Evolutionary conservation across 1,140 invertebrate genomes (phyloP).

Genomic region (Caerostris darwini): DNA sequence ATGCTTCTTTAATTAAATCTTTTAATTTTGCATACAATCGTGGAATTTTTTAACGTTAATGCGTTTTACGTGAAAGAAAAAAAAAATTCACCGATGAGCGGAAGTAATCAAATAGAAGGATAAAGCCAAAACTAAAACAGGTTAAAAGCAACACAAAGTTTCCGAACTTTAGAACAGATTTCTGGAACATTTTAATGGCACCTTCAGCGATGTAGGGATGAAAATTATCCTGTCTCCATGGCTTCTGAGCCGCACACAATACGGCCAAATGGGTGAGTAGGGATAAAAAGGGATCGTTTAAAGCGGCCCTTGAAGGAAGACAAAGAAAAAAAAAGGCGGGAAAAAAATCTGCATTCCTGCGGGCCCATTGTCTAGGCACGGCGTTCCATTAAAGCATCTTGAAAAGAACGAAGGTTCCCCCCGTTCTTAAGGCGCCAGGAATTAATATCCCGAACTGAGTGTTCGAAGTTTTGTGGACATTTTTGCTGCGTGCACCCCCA

Average conservation of each 20-base stretch:
- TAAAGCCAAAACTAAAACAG: background rate
- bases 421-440: slow-evolving; percentile 52
- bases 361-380: slow-evolving; percentile 73
- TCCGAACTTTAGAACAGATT: slow-evolving; percentile 11
- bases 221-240: slow-evolving; percentile 30
- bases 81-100: no score
- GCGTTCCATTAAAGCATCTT: slow-evolving; percentile 70
- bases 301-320: background rate
- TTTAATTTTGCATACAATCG: no score
- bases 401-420: background rate
- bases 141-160: background rate
- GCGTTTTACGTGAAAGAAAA: no score
- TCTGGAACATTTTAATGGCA: slow-evolving; percentile 14
- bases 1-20: no score
- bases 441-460: slow-evolving; percentile 69
- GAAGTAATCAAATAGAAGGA: no score
- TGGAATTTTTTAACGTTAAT: no score
- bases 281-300: background rate
- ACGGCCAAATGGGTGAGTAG: background rate
- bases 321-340: slow-evolving; percentile 29
- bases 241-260: background rate
- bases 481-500: slow-evolving; percentile 37
- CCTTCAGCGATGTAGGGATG: slow-evolving; percentile 2
- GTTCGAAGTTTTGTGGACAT: slow-evolving; percentile 71
- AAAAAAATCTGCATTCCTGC: slow-evolving; percentile 66